A percentile compares a stretch with the other conserved stretches of the same genome.
phyloP scores from a whole-genome alignment of 1,140 invertebrate genomes.

The Zaprionus tsacasi region DNA sequence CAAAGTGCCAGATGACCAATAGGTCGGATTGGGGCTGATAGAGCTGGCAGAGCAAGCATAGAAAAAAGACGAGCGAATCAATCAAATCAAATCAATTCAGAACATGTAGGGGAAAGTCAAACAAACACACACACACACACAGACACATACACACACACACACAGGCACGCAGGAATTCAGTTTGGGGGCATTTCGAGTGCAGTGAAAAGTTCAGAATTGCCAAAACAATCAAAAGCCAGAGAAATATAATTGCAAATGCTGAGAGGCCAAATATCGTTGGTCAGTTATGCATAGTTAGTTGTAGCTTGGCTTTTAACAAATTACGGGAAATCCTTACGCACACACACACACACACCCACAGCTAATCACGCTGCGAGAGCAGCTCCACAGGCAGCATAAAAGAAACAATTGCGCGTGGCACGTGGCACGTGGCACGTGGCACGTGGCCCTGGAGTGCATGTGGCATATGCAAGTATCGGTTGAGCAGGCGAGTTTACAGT shows the following conservation, averaged over 20 bases:
- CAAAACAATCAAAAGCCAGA: slow-evolving; percentile 34
- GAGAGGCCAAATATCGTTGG: neutral
- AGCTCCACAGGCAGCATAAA: neutral
- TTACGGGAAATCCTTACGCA: slow-evolving; percentile 2
- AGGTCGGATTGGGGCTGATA: neutral
- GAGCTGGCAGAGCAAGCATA: slow-evolving; percentile 1
- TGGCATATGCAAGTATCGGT: slow-evolving; percentile 11
- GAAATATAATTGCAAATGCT: slow-evolving; percentile 32
- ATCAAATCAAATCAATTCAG: slow-evolving; percentile 60
- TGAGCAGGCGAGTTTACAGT: neutral
- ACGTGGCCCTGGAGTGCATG: slow-evolving; percentile 13
- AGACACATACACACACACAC: slow-evolving; percentile 30
- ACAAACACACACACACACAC: slow-evolving; percentile 34
- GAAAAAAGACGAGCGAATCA: slow-evolving; percentile 53
- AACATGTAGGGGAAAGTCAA: slow-evolving; percentile 50
- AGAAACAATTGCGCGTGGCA: slow-evolving; percentile 19
- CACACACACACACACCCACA: neutral
- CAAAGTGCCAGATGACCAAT: slow-evolving; percentile 57
- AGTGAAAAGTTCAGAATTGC: slow-evolving; percentile 36
- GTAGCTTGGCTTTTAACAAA: slow-evolving; percentile 29
- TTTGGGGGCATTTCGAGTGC: slow-evolving; percentile 29
- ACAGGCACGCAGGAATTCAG: neutral
- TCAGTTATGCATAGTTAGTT: slow-evolving; percentile 8
- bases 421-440: too few species aligned
- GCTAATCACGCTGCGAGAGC: slow-evolving; percentile 7